phyloP scores from a whole-genome alignment of 92 coral and sea anemone genomes.

The Epizoanthus rinbou region DNA sequence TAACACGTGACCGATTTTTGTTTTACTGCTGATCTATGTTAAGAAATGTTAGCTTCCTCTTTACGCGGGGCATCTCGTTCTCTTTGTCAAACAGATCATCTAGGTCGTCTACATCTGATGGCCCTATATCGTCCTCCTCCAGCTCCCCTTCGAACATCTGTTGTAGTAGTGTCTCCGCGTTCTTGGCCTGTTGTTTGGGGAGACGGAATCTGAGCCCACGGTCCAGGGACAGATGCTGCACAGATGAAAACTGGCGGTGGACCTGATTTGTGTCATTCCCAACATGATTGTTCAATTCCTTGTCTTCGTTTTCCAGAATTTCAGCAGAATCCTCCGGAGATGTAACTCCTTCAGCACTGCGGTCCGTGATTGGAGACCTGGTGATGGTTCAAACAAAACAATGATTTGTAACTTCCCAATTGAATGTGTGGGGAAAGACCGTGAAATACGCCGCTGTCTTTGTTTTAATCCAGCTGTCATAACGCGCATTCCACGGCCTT shows the following conservation, averaged over 20 bases:
- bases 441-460: neutral
- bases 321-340: conserved; percentile 56
- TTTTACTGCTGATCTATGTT: conserved; percentile 25
- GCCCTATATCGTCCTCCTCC: conserved; percentile 87
- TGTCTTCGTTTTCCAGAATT: conserved; percentile 7
- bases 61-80: conserved; percentile 46
- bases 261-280: neutral
- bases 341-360: conserved; percentile 69
- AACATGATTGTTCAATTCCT: neutral
- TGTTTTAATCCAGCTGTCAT: no score
- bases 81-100: conserved; percentile 83
- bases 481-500: no score
- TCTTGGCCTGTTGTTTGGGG: conserved; percentile 89
- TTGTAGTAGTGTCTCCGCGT: conserved; percentile 87
- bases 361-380: conserved; percentile 86
- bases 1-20: no score
- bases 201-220: conserved; percentile 81
- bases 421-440: neutral
- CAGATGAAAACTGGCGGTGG: conserved; percentile 44
- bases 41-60: conserved; percentile 68
- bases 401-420: neutral
- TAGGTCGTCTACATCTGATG: conserved; percentile 73
- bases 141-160: conserved; percentile 98
- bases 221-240: conserved; percentile 76
- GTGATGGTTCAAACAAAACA: neutral